Base-by-base conservation (phyloP, 2,888 invertebrate genomes). In the Epistrophe grossulariae region DNA sequence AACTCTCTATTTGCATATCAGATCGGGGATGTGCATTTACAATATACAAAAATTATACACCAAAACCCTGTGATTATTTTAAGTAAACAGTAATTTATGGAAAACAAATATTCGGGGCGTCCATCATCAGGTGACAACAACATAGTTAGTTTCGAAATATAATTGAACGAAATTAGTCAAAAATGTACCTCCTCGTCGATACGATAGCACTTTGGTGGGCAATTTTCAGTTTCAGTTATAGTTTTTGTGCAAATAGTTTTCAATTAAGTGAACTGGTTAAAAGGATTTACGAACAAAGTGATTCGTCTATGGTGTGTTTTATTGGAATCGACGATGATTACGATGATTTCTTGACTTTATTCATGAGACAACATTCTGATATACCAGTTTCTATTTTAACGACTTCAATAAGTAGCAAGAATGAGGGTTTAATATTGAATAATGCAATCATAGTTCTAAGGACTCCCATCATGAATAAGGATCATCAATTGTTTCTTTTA, bases 231-330 rank as follows among this genome's bases (percentile, higher is more conserved):
- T 6, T n/a, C 6, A 7, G 55, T n/a, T n/a, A n/a, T 40, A 7
- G 24, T 40, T 28, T 70, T 15, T 55, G 50, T 50, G 70, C 70
- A 70, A 70, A 70, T 55, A 28, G 55, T 40, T 40, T 24, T 50
- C 15, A 55, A 40, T 55, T 70, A 40, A 40, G n/a, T 28, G 52
- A 40, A 9, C 55, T 70, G 2, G 28, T 70, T 24, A 70, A 35
- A 70, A 70, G 40, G 24, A 28, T 70, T 11, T 52, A 40, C 28
- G 55, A 70, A 1, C 38, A 70, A 70, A 70, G 70, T 70, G 70
- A 70, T 55, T 70, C 70, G 28, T 28, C 38, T 7, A 28, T 24
- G 10, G 52, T 70, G n/a, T 40, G 24, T 55, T 55, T 70, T 40
- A 40, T 70, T 55, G 52, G 28, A 55, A 24, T 40, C 6, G 52